Evolutionary conservation across 1,140 invertebrate species (phyloP).

Genomic region (Harpegnathos saltator): DNA sequence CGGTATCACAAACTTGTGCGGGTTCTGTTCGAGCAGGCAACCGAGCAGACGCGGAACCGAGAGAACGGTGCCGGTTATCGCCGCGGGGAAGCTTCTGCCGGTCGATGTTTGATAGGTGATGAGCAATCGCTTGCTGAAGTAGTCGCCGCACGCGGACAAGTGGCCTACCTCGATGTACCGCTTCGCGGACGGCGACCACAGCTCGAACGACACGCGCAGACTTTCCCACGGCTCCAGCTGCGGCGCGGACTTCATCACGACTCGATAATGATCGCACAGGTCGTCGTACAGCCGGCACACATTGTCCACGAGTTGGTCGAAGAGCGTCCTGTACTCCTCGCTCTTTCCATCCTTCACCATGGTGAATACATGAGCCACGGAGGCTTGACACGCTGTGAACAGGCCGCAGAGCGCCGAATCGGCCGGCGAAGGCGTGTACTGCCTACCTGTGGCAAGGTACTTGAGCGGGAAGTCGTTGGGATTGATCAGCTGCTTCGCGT

Average conservation of each 20-base stretch:
- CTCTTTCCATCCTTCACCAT: conserved; percentile 81
- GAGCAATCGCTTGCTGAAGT: conserved; percentile 89
- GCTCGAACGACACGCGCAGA: conserved; percentile 88
- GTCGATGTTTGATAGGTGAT: conserved; percentile 87
- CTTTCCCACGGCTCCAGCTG: conserved; percentile 88
- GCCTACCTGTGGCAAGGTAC: conserved; percentile 88
- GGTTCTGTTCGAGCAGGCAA: conserved; percentile 88
- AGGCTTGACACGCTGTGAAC: conserved; percentile 88
- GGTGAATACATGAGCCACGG: conserved; percentile 87
- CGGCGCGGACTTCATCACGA: conserved; percentile 86
- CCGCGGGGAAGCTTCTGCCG: conserved; percentile 86
- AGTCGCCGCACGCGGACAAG: conserved; percentile 88
- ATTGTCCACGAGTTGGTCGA: conserved; percentile 84
- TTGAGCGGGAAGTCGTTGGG: conserved; percentile 87
- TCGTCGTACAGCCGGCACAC: conserved; percentile 86
- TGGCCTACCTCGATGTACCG: conserved; percentile 89
- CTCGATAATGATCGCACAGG: conserved; percentile 88
- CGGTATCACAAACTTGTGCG: conserved; percentile 76
- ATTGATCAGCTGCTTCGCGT: conserved; percentile 87
- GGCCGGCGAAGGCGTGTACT: conserved; percentile 86
- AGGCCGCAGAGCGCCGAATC: conserved; percentile 83
- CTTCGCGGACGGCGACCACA: conserved; percentile 88
- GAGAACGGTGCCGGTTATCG: conserved; percentile 88
- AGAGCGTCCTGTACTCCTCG: conserved; percentile 82
- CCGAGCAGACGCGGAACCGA: conserved; percentile 89